These are phyloP conservation scores for Montipora capricornis DNA, from an alignment of 64 coral and sea anemone species.

Conservation along the genomic window DNA sequence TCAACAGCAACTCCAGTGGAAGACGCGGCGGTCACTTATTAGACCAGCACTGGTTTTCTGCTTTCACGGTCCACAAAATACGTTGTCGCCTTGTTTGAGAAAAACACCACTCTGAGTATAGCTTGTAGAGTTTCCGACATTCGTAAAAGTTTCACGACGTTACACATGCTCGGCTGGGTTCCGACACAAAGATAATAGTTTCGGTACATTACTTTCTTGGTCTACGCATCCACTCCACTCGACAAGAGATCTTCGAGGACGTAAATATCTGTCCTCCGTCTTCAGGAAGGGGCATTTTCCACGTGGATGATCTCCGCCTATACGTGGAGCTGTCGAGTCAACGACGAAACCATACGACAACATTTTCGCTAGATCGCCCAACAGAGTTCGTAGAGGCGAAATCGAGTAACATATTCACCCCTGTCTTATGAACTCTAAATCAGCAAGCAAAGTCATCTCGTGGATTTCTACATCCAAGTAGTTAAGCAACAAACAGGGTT, in stretches of 20 bases:
- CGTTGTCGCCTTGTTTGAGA: slow-evolving; percentile 15
- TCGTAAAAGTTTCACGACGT: slow-evolving; percentile 61
- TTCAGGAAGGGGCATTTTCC: slow-evolving; percentile 33
- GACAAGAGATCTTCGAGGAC: slow-evolving; percentile 63
- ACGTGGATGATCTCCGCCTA: slow-evolving; percentile 65
- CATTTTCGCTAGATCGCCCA: slow-evolving; percentile 30
- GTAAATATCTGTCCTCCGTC: slow-evolving; percentile 27
- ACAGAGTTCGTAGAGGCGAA: slow-evolving; percentile 71
- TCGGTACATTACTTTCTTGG: slow-evolving; percentile 67
- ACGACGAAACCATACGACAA: slow-evolving; percentile 83
- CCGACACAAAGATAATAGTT: slow-evolving; percentile 83
- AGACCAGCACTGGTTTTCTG: slow-evolving; percentile 67
- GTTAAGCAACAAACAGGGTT: slow-evolving; percentile 53
- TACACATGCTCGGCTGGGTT: slow-evolving; percentile 58
- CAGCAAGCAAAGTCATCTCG: slow-evolving; percentile 59
- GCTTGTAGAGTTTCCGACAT: slow-evolving; percentile 40
- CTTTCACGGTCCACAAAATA: slow-evolving; percentile 61
- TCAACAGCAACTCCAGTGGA: slow-evolving; percentile 87
- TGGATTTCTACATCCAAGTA: slow-evolving; percentile 69
- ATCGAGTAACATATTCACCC: slow-evolving; percentile 77
- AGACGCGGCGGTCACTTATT: slow-evolving; percentile 52
- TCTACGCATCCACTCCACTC: slow-evolving; percentile 80
- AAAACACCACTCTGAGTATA: neutral
- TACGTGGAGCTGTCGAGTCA: slow-evolving; percentile 75
- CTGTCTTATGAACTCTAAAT: slow-evolving; percentile 79